phyloP scores from a whole-genome alignment of 2,888 invertebrate genomes.

The Pardosa pseudoannulata region DNA sequence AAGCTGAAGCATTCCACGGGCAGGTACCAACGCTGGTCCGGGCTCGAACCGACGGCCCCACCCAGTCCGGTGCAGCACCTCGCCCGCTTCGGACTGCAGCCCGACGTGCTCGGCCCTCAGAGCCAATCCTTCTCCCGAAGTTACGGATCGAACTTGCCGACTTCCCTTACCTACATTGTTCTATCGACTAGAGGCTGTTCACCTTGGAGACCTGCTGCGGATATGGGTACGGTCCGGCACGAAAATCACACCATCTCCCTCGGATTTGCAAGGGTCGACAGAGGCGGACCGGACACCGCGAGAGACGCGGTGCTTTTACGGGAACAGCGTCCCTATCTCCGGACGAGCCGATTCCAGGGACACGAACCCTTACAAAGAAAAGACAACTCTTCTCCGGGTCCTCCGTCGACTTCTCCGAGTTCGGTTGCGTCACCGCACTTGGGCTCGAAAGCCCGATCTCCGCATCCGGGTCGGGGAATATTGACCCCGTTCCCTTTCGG shows the following conservation, averaged over 20 bases:
- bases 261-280: no score
- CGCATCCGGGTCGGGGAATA: no score
- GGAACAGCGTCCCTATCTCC: slow-evolving; percentile 77
- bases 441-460: no score
- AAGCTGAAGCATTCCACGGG: no score
- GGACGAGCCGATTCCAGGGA: slow-evolving; percentile 79
- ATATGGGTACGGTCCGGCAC: slow-evolving; percentile 79
- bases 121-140: slow-evolving; percentile 85
- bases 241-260: slow-evolving; percentile 71
- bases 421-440: no score
- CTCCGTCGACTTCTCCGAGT: no score
- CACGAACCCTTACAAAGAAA: slow-evolving; percentile 78
- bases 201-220: slow-evolving; percentile 88
- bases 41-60: no score
- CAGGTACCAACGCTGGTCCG: no score
- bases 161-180: slow-evolving; percentile 84
- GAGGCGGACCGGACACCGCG: no score
- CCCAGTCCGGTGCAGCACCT: no score
- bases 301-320: slow-evolving; percentile 78
- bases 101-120: slow-evolving; percentile 83
- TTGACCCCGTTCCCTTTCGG: no score
- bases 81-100: slow-evolving; percentile 80
- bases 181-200: slow-evolving; percentile 84
- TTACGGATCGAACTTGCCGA: slow-evolving; percentile 82
- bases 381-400: slow-evolving; percentile 79